These are phyloP conservation scores for Lysandra bellargus DNA, from an alignment of 2,888 invertebrate species.

Conservation along the genomic window DNA sequence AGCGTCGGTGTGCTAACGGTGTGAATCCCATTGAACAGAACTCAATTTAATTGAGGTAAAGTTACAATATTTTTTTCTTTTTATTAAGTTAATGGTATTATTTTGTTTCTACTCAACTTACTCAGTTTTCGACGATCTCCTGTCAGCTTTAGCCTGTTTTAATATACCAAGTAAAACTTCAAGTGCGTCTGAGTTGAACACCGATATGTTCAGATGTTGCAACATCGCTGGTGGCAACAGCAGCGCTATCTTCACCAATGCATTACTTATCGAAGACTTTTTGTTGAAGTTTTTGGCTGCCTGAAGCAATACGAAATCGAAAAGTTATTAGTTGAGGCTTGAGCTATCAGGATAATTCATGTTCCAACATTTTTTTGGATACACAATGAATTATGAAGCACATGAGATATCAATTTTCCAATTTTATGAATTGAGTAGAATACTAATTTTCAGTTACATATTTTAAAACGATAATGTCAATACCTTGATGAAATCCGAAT, in stretches of 20 bases:
- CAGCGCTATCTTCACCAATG: conserved; percentile 56
- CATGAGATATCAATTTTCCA: too few relatives aligned
- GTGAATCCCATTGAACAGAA: too few relatives aligned
- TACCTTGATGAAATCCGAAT: conserved; percentile 75
- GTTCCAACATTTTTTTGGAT: too few relatives aligned
- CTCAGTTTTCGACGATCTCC: conserved; percentile 57
- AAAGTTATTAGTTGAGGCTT: background rate
- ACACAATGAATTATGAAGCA: too few relatives aligned
- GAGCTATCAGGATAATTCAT: too few relatives aligned
- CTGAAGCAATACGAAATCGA: conserved; percentile 48
- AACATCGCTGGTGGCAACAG: conserved; percentile 61
- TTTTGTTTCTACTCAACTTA: conserved; percentile 45
- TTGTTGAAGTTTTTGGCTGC: conserved; percentile 68
- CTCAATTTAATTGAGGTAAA: too few relatives aligned
- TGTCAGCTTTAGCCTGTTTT: conserved; percentile 63
- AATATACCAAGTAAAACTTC: conserved; percentile 62
- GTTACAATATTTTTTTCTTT: too few relatives aligned
- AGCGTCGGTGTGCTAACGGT: too few relatives aligned
- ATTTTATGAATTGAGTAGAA: too few relatives aligned
- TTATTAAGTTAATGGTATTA: too few relatives aligned
- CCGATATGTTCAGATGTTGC: conserved; percentile 59
- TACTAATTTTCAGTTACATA: background rate
- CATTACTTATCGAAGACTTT: conserved; percentile 58
- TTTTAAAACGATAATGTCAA: background rate
- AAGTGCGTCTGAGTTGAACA: conserved; percentile 58